Evolutionary conservation across 2,113 vertebrate species (phyloP), one percentile per base, ranked within the genome.

Genomic region (Orthonyx spaldingii): DNA sequence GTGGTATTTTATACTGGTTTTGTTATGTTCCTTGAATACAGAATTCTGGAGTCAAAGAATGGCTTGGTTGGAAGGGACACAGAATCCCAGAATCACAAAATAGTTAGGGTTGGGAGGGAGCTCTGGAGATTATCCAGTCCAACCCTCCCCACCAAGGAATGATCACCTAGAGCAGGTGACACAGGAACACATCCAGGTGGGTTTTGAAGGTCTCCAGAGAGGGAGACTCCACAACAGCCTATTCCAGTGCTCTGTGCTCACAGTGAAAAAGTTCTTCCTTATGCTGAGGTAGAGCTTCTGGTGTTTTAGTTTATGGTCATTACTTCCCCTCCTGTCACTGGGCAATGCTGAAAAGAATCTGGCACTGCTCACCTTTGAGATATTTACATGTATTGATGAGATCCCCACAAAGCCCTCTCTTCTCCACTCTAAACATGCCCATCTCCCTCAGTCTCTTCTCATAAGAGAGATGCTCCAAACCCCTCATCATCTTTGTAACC

Each of bases 191-290:
- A 4, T 60, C 6, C 11, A 27, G 24, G 6, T 60, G n/a, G 20
- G n/a, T 39, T 60, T 75, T 68, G 24, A 41, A 37, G 28, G 3
- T 24, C 28, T 74, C 27, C 11, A 10, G 42, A 50, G 35, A 23
- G 2, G 2, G 16, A 50, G 6, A 41, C 5, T 35, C 20, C 20
- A 22, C 5, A 14, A 27, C 8, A 65, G 20, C 9, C 19, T 52
- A n/a, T 46, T 39, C 16, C 19, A 30, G 28, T 24, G 10, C 7
- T 70, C 11, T 20, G 7, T 5, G 1, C 0, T 50, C 18, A 28
- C 11, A 19, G 7, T 42, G 41, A 49, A 66, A 13, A 75, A 63
- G 7, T 16, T 63, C 27, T 77, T 56, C 35, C 47, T 77, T 33
- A 19, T 30, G 24, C 12, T 57, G 17, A 52, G 11, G 20, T 44